Evolutionary conservation across 2,797 vertebrate species (phyloP).

Genomic region (Sciurus carolinensis): DNA sequence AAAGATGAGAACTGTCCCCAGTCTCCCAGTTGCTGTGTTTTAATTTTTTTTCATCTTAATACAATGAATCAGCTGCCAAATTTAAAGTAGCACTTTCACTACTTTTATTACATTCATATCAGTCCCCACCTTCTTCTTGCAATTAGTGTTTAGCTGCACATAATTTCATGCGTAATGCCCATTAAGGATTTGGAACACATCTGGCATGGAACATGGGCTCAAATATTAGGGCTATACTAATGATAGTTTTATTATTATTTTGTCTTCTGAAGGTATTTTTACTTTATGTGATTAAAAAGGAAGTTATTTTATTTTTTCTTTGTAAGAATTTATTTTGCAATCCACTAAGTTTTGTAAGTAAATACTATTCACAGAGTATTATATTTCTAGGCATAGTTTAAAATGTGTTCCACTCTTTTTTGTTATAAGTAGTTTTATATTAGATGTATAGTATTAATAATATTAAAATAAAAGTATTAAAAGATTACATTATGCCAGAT

Average conservation of each 20-base stretch:
- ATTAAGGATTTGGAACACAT: conserved; percentile 9
- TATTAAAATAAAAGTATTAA: background rate
- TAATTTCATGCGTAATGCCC: conserved; percentile 39
- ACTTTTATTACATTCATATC: conserved; percentile 12
- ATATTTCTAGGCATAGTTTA: background rate
- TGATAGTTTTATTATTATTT: conserved; percentile 12
- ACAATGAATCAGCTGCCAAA: conserved; percentile 58
- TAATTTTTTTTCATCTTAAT: background rate
- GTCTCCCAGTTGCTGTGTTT: conserved; percentile 23
- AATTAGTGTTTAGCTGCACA: conserved; percentile 53
- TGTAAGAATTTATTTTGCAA: conserved; percentile 44
- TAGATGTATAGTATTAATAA: background rate
- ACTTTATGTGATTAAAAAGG: background rate
- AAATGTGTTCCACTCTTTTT: background rate
- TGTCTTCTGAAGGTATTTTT: background rate
- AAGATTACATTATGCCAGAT: background rate
- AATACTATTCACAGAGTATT: background rate
- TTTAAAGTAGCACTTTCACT: conserved; percentile 55
- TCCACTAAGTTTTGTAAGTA: background rate
- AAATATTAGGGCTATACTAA: background rate
- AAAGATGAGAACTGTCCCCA: conserved; percentile 48
- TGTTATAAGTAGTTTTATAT: background rate
- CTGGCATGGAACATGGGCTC: conserved; percentile 10
- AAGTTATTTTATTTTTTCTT: background rate
- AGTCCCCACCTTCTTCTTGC: conserved; percentile 5